Base-by-base conservation (phyloP, 2,113 vertebrate genomes). In the Epinephelus lanceolatus region DNA sequence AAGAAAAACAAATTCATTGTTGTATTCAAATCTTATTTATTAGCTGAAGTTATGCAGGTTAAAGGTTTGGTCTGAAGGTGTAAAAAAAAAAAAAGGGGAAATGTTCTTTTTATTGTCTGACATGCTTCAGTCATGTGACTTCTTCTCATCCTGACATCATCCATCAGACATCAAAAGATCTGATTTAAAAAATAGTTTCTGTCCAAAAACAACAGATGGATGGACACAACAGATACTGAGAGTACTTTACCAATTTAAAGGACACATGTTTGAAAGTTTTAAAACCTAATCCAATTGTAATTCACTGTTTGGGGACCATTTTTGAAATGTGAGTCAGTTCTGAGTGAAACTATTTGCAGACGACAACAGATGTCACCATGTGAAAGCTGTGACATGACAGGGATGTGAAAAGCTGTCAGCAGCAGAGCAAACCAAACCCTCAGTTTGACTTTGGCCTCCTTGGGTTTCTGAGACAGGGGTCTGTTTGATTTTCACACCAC, bases 401-500 rank as follows among this genome's bases (percentile, higher is more conserved):
- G 60, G n/a, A 10, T 17, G 23, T 55, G 71, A 56, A 6, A 52
- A 23, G 47, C 77, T 47, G 49, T 57, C 70, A 78, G 81, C 70
- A 68, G 56, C 61, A 53, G 78, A 51, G 5, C 13, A 40, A 92
- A 89, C 49, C 67, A 17, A 85, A 23, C 42, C n/a, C 61, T 68
- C 69, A 19, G 55, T 37, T 18, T 84, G 67, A 80, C 81, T 88
- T 56, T 17, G 87, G 79, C 74, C 77, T 79, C 69, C 77, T 63
- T 15, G 18, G 30, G 13, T 15, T 62, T 14, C 27, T 69, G 65
- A 68, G 30, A 23, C 66, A 17, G 61, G 81, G 88, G 84, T 87
- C 53, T 84, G 87, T 91, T 92, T 89, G 88, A 80, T 88, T 93
- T 89, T 85, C 68, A 86, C 92, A 91, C 87, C 88, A 15, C 71